These are phyloP conservation scores for Candoia aspera DNA, from an alignment of 2,113 vertebrate species.

Conservation along the genomic window DNA sequence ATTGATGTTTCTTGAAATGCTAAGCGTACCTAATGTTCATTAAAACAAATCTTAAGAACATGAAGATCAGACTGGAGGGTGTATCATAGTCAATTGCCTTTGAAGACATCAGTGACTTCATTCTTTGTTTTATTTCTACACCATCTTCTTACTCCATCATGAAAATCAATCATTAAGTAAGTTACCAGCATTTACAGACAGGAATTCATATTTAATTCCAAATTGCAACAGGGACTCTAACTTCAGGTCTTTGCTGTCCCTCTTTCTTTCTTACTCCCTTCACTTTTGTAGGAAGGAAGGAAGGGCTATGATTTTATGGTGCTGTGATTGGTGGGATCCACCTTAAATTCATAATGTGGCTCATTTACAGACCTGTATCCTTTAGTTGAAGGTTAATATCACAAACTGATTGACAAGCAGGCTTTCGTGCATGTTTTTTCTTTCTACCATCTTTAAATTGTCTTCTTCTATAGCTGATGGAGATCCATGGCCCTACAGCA, in stretches of 20 bases:
- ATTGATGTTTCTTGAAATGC: constrained; percentile 60
- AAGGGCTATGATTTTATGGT: background rate
- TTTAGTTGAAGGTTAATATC: background rate
- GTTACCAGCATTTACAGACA: background rate
- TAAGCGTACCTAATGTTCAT: constrained; percentile 57
- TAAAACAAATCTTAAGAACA: constrained; percentile 59
- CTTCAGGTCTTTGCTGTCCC: background rate
- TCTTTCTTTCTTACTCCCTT: background rate
- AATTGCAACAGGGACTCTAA: background rate
- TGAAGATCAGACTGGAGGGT: constrained; percentile 56
- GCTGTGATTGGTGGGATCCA: background rate
- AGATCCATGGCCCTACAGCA: background rate
- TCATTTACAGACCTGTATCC: background rate
- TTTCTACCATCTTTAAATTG: constrained; percentile 55
- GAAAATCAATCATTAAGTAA: constrained; percentile 18
- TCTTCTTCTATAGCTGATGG: constrained; percentile 59
- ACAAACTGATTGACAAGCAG: constrained; percentile 55
- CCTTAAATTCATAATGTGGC: background rate
- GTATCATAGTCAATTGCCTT: constrained; percentile 48
- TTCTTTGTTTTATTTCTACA: constrained; percentile 50
- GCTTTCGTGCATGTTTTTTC: constrained; percentile 24
- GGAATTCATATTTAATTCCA: constrained; percentile 2
- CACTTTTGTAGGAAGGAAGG: constrained; percentile 36
- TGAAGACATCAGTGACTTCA: constrained; percentile 51
- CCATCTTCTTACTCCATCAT: constrained; percentile 56